These are phyloP conservation scores for Rhadina sibilatrix DNA, from an alignment of 2,113 vertebrate species.

Conservation along the genomic window DNA sequence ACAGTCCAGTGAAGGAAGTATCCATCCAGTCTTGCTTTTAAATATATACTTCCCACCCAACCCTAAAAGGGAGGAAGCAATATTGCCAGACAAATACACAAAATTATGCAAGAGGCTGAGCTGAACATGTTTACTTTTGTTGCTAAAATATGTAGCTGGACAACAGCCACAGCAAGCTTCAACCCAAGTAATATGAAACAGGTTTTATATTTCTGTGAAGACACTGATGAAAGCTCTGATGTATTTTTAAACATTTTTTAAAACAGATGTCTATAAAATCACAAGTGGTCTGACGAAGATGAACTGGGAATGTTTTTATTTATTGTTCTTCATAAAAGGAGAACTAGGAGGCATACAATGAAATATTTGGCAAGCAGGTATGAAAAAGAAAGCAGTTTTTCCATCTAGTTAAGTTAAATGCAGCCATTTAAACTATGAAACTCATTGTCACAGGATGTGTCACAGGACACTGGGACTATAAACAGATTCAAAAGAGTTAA, in stretches of 20 bases:
- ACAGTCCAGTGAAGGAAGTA: background rate
- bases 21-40: background rate
- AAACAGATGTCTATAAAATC: conserved; percentile 13
- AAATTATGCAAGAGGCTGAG: background rate
- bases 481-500: background rate
- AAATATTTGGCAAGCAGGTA: background rate
- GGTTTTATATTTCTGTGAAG: background rate
- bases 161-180: background rate
- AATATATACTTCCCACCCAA: background rate
- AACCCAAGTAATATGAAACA: background rate
- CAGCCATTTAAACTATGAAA: background rate
- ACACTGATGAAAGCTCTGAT: background rate
- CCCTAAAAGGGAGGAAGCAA: background rate
- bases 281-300: background rate
- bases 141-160: conserved; percentile 14
- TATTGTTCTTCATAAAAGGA: conserved; percentile 1
- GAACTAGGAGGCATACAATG: background rate
- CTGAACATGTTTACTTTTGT: background rate
- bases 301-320: conserved; percentile 10
- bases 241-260: background rate
- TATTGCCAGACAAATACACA: background rate
- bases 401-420: background rate
- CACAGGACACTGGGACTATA: background rate
- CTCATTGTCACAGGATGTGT: background rate
- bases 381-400: background rate